phyloP scores from a whole-genome alignment of 1,140 invertebrate genomes.

The Papilio glaucus region DNA sequence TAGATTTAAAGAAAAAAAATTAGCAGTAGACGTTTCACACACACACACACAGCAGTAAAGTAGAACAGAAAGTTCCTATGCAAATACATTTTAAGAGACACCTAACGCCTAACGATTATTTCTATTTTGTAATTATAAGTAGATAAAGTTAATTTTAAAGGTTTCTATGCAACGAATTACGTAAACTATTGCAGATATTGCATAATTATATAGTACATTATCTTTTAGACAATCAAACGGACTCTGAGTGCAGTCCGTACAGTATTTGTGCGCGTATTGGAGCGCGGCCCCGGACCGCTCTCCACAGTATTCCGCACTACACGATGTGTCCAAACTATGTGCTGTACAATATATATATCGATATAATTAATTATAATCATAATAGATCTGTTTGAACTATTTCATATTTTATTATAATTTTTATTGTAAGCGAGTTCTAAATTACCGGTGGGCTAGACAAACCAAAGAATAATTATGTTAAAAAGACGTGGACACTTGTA shows the following conservation, averaged over 20 bases:
- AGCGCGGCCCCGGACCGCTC: too few relatives aligned
- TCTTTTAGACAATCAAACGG: constrained; percentile 39
- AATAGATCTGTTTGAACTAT: constrained; percentile 62
- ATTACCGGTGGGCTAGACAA: constrained; percentile 79
- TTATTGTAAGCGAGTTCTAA: constrained; percentile 65
- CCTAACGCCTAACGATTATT: constrained; percentile 69
- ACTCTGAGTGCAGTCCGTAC: too few relatives aligned
- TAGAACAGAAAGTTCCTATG: constrained; percentile 80
- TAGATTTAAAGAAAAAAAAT: too few relatives aligned
- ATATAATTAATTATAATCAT: constrained; percentile 31
- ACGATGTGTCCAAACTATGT: constrained; percentile 14
- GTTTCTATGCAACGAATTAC: constrained; percentile 82
- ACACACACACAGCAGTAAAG: too few relatives aligned
- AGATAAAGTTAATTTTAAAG: constrained; percentile 73
- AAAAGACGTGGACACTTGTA: constrained; percentile 69
- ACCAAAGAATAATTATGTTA: constrained; percentile 78
- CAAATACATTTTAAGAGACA: constrained; percentile 71
- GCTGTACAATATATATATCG: constrained; percentile 29
- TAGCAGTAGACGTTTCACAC: too few relatives aligned
- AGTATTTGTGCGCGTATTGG: too few relatives aligned
- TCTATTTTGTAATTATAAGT: constrained; percentile 75
- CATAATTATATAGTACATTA: constrained; percentile 41
- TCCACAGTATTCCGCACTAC: not conserved
- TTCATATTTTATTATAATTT: constrained; percentile 75
- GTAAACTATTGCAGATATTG: constrained; percentile 60